Base-by-base conservation (phyloP, 1,140 invertebrate genomes). In the Diachasma alloeum region DNA sequence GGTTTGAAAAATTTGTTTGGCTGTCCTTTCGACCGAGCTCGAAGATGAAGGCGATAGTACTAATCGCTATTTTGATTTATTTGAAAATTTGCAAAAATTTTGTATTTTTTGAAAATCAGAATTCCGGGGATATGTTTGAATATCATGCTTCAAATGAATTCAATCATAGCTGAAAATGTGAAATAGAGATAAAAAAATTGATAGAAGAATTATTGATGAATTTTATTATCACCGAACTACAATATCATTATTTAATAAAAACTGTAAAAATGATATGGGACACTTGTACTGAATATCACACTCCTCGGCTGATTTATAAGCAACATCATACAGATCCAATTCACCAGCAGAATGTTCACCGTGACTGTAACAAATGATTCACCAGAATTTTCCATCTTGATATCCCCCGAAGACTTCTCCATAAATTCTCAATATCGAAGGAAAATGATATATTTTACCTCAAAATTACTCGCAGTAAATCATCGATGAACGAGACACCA, bases 401-500 rank as follows among this genome's bases (percentile, higher is more conserved):
- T 56, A 70, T 42, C 19, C n/a, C 48, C 11, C 4, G 36, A 68
- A 39, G 5, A 68, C 15, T 37, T 17, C 1, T 17, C 26, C 26
- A 37, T 68, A 69, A 67, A 69, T 56, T 59, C 15, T 4, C 8
- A 72, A 71, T 48, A 74, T 72, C n/a, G 24, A 71, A 44, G 26
- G 75, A 44, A 39, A 48, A 22, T 74, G 22, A 72, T 73, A 77
- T 67, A 70, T 72, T 84, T 89, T 90, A 94, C 93, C 90, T 91
- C 77, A 95, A 92, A 74, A 94, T 84, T 26, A 92, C 90, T 84
- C 92, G 90, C 59, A 94, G 84, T 75, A 94, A 81, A 83, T 95
- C 93, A 75, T 93, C 93, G 15, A 94, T 87, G 69, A 95, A 89
- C 19, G 92, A 94, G 72, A 90, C 85, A 22, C 93, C 92, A 15